Conservation (phyloP, 1,140 invertebrate genomes). For the Bombus turneri region DNA sequence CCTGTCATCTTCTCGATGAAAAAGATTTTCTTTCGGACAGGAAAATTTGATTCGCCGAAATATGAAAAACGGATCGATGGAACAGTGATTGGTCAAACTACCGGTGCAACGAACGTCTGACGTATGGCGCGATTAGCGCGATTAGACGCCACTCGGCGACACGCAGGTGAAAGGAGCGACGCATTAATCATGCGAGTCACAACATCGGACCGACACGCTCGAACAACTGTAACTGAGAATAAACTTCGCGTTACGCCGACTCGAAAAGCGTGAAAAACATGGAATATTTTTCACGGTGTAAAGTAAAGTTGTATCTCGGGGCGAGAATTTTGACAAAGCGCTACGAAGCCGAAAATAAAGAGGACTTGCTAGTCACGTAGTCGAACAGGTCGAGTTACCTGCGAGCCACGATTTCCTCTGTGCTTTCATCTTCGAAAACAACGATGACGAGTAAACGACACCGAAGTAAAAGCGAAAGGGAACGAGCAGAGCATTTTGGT, state of each 20-base stretch:
- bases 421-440: conserved; percentile 26
- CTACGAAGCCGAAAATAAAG: neutral
- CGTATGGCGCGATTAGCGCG: neutral
- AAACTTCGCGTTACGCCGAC: neutral
- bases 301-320: neutral
- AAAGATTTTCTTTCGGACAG: neutral
- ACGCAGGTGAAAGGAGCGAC: neutral
- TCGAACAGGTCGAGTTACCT: conserved; percentile 16
- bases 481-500: conserved; percentile 12
- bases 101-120: neutral
- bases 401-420: conserved; percentile 27
- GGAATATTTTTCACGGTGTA: neutral
- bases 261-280: neutral
- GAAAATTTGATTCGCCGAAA: too few species aligned
- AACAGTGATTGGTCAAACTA: neutral
- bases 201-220: neutral
- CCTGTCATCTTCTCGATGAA: neutral
- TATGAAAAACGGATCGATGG: neutral
- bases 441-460: conserved; percentile 24
- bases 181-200: neutral
- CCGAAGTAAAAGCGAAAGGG: conserved; percentile 41
- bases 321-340: neutral
- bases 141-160: neutral
- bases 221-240: neutral
- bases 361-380: neutral